A percentile compares a stretch with the other conserved stretches of the same genome.
Conservation (phyloP, 2,888 invertebrate genomes). For the Ochropacha duplaris region DNA sequence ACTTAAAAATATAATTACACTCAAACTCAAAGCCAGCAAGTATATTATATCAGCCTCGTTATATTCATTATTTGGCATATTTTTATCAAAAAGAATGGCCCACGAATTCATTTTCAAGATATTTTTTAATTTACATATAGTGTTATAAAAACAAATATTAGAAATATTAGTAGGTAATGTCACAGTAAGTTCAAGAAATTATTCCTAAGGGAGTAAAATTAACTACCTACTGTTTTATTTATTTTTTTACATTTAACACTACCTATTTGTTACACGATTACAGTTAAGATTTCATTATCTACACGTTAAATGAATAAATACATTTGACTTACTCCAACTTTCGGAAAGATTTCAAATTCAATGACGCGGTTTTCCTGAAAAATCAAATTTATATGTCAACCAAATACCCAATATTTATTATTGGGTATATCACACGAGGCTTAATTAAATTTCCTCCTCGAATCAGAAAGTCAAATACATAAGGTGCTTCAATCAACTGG, state of each 20-base stretch:
- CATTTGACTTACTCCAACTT: slow-evolving; percentile 11
- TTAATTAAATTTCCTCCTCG: slow-evolving; percentile 5
- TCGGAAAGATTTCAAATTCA: neutral
- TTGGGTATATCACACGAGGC: neutral
- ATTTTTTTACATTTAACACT: slow-evolving; percentile 68
- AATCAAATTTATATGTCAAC: neutral
- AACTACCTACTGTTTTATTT: slow-evolving; percentile 56
- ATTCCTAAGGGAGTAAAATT: slow-evolving; percentile 58
- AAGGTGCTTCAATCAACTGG: slow-evolving; percentile 13
- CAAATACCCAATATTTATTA: neutral
- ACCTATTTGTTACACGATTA: slow-evolving; percentile 70
- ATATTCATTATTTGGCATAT: slow-evolving; percentile 64
- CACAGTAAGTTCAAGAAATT: slow-evolving; percentile 49
- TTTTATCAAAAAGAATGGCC: slow-evolving; percentile 61
- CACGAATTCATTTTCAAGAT: slow-evolving; percentile 51
- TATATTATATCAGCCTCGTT: slow-evolving; percentile 36
- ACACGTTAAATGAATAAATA: slow-evolving; percentile 43
- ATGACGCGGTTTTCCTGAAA: neutral
- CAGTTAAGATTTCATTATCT: slow-evolving; percentile 64
- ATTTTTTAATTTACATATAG: slow-evolving; percentile 47
- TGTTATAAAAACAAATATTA: slow-evolving; percentile 56
- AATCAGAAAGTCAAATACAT: slow-evolving; percentile 39
- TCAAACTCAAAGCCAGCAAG: slow-evolving; percentile 44
- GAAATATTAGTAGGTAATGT: slow-evolving; percentile 38
- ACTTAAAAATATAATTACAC: slow-evolving; percentile 23